Base-by-base conservation (phyloP, 2,797 vertebrate species). In the Schizothorax lantsangensis region DNA sequence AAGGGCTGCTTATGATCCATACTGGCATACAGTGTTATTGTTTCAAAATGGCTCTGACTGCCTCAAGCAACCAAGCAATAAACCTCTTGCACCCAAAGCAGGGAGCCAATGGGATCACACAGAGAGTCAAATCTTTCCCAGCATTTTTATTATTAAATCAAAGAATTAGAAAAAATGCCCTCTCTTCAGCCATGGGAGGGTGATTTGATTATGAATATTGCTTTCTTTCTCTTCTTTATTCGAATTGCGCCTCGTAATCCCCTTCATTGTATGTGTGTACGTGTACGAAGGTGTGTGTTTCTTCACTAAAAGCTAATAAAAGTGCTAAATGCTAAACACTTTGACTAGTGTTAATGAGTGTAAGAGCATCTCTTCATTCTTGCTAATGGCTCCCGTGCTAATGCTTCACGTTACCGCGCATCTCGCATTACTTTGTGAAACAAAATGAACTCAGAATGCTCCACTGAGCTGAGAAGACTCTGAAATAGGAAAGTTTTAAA, bases 1-100 rank as follows among this genome's bases (percentile, higher is more conserved):
- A 84, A 85, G 86, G 84, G 66, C 14, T 8, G 62, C 36, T 88
- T 81, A 87, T 78, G 80, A 90, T 89, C 88, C 89, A 89, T 87
- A 88, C 78, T 84, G 83, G 59, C 38, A 47, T 89, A 81, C 21
- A 49, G 87, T 90, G 86, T 87, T 91, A 90, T 64, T 81, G 84
- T 81, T 81, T 68, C 23, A 74, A 74, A 66, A 43, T 36, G 66
- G 49, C 52, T 75, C 54, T 64, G 17, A 84, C 52, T 59, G 82
- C 82, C 77, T 80, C 40, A n/a, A 85, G 74, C 74, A 43, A 78
- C 71, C 45, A 78, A 78, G 38, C 84, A 85, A 85, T 79, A 80
- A 59, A 79, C 68, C 49, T 57, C 10, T 30, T 79, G 49, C 14
- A 84, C 59, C 83, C 73, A 84, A 36, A 84, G 74, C 59, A 82